Evolutionary conservation across 2,113 vertebrate species (phyloP).

Genomic region (Bungarus multicinctus): DNA sequence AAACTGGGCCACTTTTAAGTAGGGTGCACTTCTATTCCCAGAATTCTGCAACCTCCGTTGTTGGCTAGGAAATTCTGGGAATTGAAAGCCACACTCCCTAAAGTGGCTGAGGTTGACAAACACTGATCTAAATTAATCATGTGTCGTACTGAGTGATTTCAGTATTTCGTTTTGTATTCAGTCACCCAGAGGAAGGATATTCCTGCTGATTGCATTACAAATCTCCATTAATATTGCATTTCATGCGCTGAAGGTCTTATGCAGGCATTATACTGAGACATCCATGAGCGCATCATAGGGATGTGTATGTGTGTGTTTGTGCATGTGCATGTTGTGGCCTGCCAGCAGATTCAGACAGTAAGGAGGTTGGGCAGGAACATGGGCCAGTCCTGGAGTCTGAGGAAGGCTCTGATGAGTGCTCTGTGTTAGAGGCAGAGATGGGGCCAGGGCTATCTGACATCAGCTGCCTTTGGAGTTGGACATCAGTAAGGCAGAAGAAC

Average conservation of each 20-base stretch:
- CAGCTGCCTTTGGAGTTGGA: too few relatives aligned
- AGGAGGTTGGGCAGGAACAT: too few relatives aligned
- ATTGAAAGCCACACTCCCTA: neutral
- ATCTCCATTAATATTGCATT: neutral
- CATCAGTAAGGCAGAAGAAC: too few relatives aligned
- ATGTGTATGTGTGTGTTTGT: neutral
- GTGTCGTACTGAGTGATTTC: neutral
- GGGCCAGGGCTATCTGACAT: too few relatives aligned
- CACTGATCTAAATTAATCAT: neutral
- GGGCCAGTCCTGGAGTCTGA: too few relatives aligned
- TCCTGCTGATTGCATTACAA: neutral
- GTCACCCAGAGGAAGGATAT: neutral
- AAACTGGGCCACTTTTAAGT: neutral
- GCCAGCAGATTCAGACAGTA: too few relatives aligned
- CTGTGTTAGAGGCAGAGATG: too few relatives aligned
- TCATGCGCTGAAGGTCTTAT: neutral
- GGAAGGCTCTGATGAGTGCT: too few relatives aligned
- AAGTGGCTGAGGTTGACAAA: neutral
- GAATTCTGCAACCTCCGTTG: neutral
- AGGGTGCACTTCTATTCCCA: neutral
- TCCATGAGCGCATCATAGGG: neutral
- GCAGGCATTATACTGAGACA: neutral
- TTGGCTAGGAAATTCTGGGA: neutral
- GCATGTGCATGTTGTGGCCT: too few relatives aligned
- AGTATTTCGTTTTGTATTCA: neutral